Conservation (phyloP, 2,113 vertebrate species). For the Ellobius talpinus region DNA sequence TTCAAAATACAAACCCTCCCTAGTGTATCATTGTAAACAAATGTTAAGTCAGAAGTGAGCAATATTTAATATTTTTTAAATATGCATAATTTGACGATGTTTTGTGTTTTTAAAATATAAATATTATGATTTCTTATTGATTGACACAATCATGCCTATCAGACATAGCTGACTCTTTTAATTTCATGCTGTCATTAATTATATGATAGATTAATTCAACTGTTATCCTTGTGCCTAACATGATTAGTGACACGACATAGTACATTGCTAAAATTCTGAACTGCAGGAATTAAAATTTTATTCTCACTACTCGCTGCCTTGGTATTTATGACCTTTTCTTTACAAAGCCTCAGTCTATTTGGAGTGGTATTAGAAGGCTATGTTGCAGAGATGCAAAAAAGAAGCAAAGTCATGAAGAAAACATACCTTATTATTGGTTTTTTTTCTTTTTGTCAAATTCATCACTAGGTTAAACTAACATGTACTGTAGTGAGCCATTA, state of each 20-base stretch:
- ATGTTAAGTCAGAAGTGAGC: neutral
- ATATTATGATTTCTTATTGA: neutral
- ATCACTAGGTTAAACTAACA: neutral
- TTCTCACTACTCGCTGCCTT: neutral
- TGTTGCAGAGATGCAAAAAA: neutral
- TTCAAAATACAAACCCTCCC: neutral
- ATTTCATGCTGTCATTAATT: slow-evolving; percentile 28
- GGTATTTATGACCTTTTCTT: neutral
- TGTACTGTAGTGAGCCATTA: neutral
- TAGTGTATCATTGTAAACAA: neutral
- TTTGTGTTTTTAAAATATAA: slow-evolving; percentile 14
- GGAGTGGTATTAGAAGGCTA: neutral
- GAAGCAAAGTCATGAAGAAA: neutral
- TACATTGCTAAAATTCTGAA: neutral
- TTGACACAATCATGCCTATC: neutral
- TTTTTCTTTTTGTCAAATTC: neutral
- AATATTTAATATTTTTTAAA: neutral
- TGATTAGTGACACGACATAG: neutral
- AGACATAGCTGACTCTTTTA: neutral
- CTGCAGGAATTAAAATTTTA: neutral
- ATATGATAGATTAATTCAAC: slow-evolving; percentile 1
- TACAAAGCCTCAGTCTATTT: neutral
- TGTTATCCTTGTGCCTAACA: neutral
- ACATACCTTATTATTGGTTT: neutral
- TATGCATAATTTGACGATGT: neutral